These are phyloP conservation scores for Nebria salina DNA, from an alignment of 2,888 invertebrate genomes.

Conservation along the genomic window DNA sequence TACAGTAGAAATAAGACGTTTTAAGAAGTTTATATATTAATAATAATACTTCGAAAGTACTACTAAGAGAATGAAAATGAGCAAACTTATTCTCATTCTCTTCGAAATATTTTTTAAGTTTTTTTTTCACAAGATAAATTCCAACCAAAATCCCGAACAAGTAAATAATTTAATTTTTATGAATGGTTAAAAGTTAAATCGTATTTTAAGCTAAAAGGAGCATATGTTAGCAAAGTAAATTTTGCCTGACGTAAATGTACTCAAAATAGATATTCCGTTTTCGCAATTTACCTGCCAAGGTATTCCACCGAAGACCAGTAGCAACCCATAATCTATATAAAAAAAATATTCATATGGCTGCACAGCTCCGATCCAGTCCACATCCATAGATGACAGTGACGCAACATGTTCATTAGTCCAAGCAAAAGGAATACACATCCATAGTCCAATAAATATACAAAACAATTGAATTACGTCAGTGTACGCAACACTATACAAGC, in stretches of 20 bases:
- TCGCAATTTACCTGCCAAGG: slow-evolving; percentile 84
- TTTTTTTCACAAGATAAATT: too few relatives aligned
- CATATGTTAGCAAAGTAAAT: too few relatives aligned
- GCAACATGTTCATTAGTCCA: slow-evolving; percentile 88
- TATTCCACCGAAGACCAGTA: slow-evolving; percentile 94
- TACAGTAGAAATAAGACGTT: too few relatives aligned
- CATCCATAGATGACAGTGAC: slow-evolving; percentile 82
- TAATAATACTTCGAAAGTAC: too few relatives aligned
- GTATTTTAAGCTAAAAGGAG: too few relatives aligned
- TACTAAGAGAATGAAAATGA: too few relatives aligned
- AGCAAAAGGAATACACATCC: slow-evolving; percentile 98
- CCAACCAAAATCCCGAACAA: too few relatives aligned
- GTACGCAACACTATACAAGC: slow-evolving; percentile 97
- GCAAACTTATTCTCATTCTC: too few relatives aligned
- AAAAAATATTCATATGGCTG: slow-evolving; percentile 78
- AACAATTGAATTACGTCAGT: slow-evolving; percentile 98
- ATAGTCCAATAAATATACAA: slow-evolving; percentile 97
- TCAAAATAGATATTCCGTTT: not conserved
- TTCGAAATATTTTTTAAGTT: too few relatives aligned
- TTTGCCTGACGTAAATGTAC: not conserved
- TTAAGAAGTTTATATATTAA: too few relatives aligned
- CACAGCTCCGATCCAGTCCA: slow-evolving; percentile 89
- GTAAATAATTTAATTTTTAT: too few relatives aligned
- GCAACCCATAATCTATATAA: slow-evolving; percentile 88
- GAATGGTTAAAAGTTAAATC: too few relatives aligned